phyloP scores from a whole-genome alignment of 2,113 vertebrate genomes.

The Vireo altiloquus region DNA sequence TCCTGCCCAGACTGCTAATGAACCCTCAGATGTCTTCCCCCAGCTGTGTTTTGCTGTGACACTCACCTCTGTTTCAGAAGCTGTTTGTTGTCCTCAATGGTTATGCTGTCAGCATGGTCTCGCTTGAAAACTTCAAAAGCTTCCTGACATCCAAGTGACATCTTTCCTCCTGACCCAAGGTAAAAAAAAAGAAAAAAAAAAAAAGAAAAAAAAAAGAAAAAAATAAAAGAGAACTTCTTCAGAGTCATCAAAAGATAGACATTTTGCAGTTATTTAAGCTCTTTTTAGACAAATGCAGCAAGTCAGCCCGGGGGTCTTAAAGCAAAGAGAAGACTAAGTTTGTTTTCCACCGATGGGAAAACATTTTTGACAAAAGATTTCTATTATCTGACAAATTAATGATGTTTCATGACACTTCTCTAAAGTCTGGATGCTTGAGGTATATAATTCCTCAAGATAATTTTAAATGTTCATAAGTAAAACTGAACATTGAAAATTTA shows the following conservation, averaged over 20 bases:
- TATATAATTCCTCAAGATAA: background rate
- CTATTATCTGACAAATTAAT: background rate
- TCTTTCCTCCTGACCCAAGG: constrained; percentile 51
- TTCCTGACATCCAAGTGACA: constrained; percentile 86
- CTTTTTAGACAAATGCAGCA: background rate
- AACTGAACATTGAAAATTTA: background rate
- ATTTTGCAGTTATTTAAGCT: background rate
- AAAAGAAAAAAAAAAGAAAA: background rate
- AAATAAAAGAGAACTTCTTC: background rate
- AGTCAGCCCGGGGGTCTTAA: background rate
- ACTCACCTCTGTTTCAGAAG: constrained; percentile 87
- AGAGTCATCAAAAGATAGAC: background rate
- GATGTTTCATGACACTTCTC: background rate
- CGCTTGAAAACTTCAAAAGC: constrained; percentile 88
- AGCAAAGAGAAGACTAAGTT: background rate
- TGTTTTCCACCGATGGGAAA: background rate
- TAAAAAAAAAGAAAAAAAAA: background rate
- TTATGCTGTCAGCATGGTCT: constrained; percentile 80
- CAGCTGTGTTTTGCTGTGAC: background rate
- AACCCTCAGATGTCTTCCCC: background rate
- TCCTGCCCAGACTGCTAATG: background rate
- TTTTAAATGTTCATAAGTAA: background rate
- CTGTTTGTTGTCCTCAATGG: constrained; percentile 85
- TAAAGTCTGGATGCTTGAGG: background rate
- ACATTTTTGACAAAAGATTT: background rate